These are phyloP conservation scores for Ennomos quercinarius DNA, from an alignment of 2,888 invertebrate genomes.

Conservation along the genomic window DNA sequence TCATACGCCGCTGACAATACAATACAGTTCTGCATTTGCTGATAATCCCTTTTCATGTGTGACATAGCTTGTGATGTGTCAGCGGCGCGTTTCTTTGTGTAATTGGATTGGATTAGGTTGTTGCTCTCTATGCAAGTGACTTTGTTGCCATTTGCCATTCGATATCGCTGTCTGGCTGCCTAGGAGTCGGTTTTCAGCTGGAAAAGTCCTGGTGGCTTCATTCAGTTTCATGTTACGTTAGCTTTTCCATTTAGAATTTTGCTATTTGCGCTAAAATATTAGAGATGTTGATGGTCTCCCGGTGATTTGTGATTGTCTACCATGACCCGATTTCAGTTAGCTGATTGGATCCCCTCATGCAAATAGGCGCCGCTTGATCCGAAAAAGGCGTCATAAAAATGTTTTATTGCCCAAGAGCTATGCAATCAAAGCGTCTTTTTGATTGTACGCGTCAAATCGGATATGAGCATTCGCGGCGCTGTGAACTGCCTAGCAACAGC, in stretches of 20 bases:
- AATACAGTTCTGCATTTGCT: constrained; percentile 47
- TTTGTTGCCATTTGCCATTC: constrained; percentile 40
- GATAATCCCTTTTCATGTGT: constrained; percentile 58
- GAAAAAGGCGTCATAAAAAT: constrained; percentile 24
- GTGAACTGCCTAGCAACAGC: constrained; percentile 53
- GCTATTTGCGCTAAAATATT: no score
- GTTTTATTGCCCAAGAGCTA: constrained; percentile 23
- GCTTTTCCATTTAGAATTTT: background rate
- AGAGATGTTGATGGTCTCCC: constrained; percentile 2
- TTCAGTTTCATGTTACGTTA: constrained; percentile 10
- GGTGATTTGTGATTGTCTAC: constrained; percentile 11
- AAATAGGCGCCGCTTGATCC: constrained; percentile 19
- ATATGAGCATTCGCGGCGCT: constrained; percentile 45
- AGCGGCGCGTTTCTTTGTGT: constrained; percentile 58
- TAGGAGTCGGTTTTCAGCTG: background rate
- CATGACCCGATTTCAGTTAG: constrained; percentile 11
- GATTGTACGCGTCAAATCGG: constrained; percentile 45
- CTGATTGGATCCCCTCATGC: constrained; percentile 30
- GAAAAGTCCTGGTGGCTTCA: background rate
- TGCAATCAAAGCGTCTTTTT: constrained; percentile 42
- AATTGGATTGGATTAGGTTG: constrained; percentile 68
- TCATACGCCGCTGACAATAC: constrained; percentile 46
- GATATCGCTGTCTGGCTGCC: constrained; percentile 23
- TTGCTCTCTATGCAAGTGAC: constrained; percentile 47
- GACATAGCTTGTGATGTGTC: constrained; percentile 46